Evolutionary conservation across 2,888 invertebrate genomes (phyloP).

Genomic region (Heliconius hortense): DNA sequence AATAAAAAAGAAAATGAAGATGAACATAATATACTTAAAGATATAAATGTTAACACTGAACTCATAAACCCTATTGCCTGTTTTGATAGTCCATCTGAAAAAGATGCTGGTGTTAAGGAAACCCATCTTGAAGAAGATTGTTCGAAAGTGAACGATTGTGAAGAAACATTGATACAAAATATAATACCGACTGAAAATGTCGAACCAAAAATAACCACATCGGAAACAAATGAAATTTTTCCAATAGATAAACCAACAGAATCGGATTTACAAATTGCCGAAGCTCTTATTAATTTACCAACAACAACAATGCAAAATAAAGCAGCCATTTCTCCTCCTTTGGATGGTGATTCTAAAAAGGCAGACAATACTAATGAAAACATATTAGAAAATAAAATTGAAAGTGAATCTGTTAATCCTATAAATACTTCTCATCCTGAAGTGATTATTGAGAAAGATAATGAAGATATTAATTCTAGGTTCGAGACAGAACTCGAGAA

Average conservation of each 20-base stretch:
- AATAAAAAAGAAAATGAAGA: conserved; percentile 27
- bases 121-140: neutral
- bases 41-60: neutral
- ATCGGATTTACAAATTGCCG: conserved; percentile 77
- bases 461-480: conserved; percentile 54
- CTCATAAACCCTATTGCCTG: neutral
- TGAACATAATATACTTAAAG: conserved; percentile 27
- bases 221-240: conserved; percentile 15
- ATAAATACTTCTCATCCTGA: conserved; percentile 26
- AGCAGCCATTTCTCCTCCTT: conserved; percentile 48
- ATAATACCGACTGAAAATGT: conserved; percentile 33
- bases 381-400: conserved; percentile 17
- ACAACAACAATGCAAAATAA: conserved; percentile 67
- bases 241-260: conserved; percentile 63
- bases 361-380: conserved; percentile 24
- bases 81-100: neutral
- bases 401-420: conserved; percentile 16
- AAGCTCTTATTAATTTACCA: conserved; percentile 74
- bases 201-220: conserved; percentile 29
- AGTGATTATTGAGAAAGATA: conserved; percentile 37
- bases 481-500: conserved; percentile 76
- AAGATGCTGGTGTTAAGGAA: neutral
- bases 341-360: conserved; percentile 37
- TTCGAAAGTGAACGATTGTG: neutral
- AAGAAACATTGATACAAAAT: conserved; percentile 17